These are phyloP conservation scores for Kryptolebias marmoratus DNA, from an alignment of 2,113 vertebrate genomes.

Conservation along the genomic window DNA sequence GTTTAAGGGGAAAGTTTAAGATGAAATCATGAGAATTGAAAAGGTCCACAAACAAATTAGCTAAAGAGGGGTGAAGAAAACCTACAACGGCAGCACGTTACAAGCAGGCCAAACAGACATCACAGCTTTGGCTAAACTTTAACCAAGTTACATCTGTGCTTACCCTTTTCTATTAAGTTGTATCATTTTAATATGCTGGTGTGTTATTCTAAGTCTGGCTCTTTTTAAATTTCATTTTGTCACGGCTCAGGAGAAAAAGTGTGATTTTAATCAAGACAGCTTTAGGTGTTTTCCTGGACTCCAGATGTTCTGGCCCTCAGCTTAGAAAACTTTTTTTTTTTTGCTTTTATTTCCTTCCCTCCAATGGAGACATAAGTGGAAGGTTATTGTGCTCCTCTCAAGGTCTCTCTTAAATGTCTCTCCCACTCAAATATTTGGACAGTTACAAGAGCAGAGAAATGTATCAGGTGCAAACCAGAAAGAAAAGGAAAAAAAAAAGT, in stretches of 20 bases:
- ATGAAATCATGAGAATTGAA: conserved; percentile 91
- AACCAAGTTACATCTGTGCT: conserved; percentile 50
- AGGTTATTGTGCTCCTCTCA: conserved; percentile 74
- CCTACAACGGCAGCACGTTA: conserved; percentile 62
- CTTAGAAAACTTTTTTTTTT: conserved; percentile 34
- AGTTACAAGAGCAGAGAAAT: conserved; percentile 75
- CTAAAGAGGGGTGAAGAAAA: conserved; percentile 65
- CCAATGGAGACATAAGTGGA: conserved; percentile 70
- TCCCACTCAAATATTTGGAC: conserved; percentile 80
- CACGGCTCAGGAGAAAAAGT: conserved; percentile 63
- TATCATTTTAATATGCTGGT: conserved; percentile 69
- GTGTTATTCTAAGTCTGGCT: conserved; percentile 70
- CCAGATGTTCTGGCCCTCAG: conserved; percentile 71
- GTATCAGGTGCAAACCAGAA: conserved; percentile 68
- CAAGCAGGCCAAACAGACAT: conserved; percentile 83
- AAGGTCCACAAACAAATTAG: conserved; percentile 89
- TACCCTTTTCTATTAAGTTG: conserved; percentile 70
- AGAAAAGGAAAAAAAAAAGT: background rate
- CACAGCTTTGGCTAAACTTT: conserved; percentile 48
- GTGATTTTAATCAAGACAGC: conserved; percentile 76
- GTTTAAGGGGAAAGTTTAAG: conserved; percentile 89
- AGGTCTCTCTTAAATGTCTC: conserved; percentile 76
- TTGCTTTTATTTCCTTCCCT: conserved; percentile 56
- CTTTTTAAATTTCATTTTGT: conserved; percentile 75
- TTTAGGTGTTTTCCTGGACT: conserved; percentile 72